Evolutionary conservation across 2,113 vertebrate genomes (phyloP).

Genomic region (Engystomops pustulosus): DNA sequence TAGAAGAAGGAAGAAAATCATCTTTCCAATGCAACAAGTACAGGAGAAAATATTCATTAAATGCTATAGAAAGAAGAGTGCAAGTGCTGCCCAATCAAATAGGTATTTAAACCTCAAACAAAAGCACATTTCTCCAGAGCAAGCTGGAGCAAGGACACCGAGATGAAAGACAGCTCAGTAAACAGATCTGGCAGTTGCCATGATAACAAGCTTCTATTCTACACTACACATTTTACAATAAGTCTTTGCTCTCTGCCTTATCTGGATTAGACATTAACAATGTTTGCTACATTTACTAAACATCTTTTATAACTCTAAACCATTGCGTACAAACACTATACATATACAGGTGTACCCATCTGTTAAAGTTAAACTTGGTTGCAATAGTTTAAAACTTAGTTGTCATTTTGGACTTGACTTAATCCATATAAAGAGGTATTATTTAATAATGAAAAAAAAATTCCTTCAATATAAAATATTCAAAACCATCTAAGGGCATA

Average conservation of each 20-base stretch:
- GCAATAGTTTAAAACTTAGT: too few species aligned
- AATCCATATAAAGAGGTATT: too few species aligned
- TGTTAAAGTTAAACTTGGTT: too few species aligned
- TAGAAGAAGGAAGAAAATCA: too few species aligned
- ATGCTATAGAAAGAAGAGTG: conserved; percentile 10
- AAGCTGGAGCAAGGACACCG: conserved; percentile 49
- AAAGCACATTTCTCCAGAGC: conserved; percentile 46
- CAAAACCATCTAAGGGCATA: too few species aligned
- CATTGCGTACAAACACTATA: neutral
- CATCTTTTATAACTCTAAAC: neutral
- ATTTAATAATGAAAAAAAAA: too few species aligned
- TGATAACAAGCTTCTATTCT: conserved; percentile 56
- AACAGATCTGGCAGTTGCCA: conserved; percentile 56
- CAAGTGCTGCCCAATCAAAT: conserved; percentile 44
- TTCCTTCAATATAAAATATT: too few species aligned
- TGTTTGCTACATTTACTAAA: neutral
- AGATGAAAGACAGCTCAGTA: conserved; percentile 52
- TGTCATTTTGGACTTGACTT: too few species aligned
- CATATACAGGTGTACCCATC: neutral
- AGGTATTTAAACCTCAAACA: conserved; percentile 52
- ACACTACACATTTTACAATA: conserved; percentile 40
- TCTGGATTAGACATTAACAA: conserved; percentile 25
- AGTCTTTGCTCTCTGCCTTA: conserved; percentile 35
- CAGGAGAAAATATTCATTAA: too few species aligned
- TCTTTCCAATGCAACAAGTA: too few species aligned